phyloP scores from a whole-genome alignment of 2,888 invertebrate species.

The Microchrysa polita region DNA sequence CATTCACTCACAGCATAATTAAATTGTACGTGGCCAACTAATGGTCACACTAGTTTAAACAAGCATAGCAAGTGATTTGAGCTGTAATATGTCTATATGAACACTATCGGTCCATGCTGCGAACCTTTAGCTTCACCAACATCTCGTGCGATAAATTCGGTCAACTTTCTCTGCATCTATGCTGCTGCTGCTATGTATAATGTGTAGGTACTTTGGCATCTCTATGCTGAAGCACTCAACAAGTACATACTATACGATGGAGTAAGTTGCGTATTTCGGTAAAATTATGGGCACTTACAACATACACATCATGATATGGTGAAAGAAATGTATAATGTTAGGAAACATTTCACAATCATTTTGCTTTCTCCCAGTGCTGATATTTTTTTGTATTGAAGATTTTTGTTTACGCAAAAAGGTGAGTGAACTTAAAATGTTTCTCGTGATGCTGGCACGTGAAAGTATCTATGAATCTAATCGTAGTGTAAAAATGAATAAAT shows the following conservation, averaged over 20 bases:
- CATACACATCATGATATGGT: conserved; percentile 1
- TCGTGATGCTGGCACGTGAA: not conserved
- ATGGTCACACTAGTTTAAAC: too few relatives aligned
- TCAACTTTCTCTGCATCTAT: conserved; percentile 15
- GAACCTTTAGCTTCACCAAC: conserved; percentile 7
- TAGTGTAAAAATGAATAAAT: too few relatives aligned
- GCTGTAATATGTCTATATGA: not conserved
- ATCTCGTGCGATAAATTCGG: not conserved
- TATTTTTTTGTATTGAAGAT: conserved; percentile 1
- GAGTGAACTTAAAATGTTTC: conserved; percentile 12
- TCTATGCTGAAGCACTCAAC: too few relatives aligned
- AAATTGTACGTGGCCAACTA: too few relatives aligned
- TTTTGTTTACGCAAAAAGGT: conserved; percentile 5
- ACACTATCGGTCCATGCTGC: conserved; percentile 23
- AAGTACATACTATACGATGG: too few relatives aligned
- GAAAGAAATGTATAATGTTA: conserved; percentile 12
- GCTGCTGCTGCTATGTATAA: too few relatives aligned
- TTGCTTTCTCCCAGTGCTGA: conserved; percentile 29
- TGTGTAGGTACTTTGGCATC: too few relatives aligned
- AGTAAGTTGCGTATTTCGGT: too few relatives aligned
- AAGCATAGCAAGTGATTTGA: too few relatives aligned
- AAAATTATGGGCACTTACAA: not conserved
- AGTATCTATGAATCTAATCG: not conserved
- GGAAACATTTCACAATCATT: conserved; percentile 33
- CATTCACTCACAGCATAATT: too few relatives aligned